Evolutionary conservation across 1,140 invertebrate genomes (phyloP), one percentile per base, ranked within the genome.

Genomic region (Geopemphigus sp.): DNA sequence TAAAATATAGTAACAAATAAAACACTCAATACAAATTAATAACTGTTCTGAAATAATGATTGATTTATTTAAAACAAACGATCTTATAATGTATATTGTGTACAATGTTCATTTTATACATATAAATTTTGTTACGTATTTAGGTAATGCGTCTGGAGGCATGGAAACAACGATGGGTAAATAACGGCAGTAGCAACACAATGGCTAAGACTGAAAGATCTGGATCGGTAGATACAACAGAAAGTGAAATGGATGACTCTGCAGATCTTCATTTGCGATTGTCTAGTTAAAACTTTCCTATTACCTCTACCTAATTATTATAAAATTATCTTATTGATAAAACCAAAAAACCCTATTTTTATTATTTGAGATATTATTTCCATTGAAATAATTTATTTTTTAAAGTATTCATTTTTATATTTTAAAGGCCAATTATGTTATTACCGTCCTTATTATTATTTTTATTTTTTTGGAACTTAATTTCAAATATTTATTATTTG

Each of bases 61-160:
- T 8, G 32, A 8, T 39, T 39, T 39, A 8, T 8, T 39, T 39
- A 8, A 39, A 39, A 39, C 47, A 8, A 50, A 50, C 1, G 5
- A 12, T 50, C 12, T 50, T 50, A 11, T 50, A 12, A 50, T 14
- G 11, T 50, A 50, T 12, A 50, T 50, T 39, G 8, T 39, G 12
- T 50, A 50, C 47, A 3, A 39, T 50, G 11, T 50, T 5, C 12
- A 50, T 50, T 50, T 14, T 12, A 63, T 3, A 26, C 5, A 10
- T 61, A 17, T 59, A 59, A 14, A 3, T 61, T 39, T 56, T 80
- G 53, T 84, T 83, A 17, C 82, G 90, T 89, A 88, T 90, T 86
- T 61, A 78, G 74, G 74, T 78, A 29, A 88, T 90, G 89, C 90
- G 90, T 84, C 84, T 91, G 86, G 89, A 90, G 83, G 87, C 87